Conservation (phyloP, 2,888 invertebrate genomes). For the Nephrotoma flavescens region DNA sequence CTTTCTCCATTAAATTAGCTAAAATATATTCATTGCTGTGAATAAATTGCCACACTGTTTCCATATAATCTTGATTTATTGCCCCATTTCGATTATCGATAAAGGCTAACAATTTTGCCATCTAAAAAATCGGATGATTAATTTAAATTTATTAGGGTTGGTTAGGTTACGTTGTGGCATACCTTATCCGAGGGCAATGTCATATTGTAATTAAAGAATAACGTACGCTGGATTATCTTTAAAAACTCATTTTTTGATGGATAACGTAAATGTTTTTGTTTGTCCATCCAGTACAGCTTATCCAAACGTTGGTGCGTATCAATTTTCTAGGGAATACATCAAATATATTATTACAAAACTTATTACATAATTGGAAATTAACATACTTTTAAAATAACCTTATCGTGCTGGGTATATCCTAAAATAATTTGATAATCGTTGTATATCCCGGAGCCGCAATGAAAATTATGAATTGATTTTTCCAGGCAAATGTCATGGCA, state of each 20-base stretch:
- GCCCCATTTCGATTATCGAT: background rate
- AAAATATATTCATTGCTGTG: conserved; percentile 3
- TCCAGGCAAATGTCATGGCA: conserved; percentile 1
- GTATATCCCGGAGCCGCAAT: background rate
- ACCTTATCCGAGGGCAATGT: background rate
- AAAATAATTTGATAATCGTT: background rate
- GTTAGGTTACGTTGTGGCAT: background rate
- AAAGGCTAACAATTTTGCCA: background rate
- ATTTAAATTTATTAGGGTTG: background rate
- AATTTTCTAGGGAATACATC: background rate
- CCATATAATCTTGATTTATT: background rate
- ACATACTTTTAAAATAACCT: background rate
- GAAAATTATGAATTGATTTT: background rate
- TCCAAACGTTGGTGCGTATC: background rate
- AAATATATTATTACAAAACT: background rate
- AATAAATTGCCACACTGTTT: background rate
- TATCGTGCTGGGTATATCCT: background rate
- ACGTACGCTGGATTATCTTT: background rate
- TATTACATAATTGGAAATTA: background rate
- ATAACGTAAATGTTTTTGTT: background rate
- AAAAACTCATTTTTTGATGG: background rate
- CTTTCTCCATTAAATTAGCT: background rate
- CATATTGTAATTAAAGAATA: background rate
- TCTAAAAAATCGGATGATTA: background rate
- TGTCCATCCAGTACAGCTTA: background rate